These are phyloP conservation scores for Clarias pachynema DNA, from an alignment of 2,797 vertebrate species.

Conservation along the genomic window DNA sequence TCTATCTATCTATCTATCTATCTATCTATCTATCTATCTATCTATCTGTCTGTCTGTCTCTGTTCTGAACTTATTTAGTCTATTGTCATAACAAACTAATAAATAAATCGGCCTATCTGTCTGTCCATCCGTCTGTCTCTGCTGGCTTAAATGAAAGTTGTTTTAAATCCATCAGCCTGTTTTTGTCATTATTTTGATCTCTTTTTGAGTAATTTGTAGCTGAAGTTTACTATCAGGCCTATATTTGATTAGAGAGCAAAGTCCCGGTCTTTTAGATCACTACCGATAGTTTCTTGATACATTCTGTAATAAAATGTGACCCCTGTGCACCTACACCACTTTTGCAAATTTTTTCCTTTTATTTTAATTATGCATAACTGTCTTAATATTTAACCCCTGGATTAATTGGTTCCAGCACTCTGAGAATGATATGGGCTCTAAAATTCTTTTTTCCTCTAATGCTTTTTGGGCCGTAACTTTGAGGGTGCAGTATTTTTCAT, in stretches of 20 bases:
- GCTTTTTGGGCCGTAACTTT: neutral
- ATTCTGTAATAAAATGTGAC: neutral
- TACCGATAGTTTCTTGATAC: neutral
- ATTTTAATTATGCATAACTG: neutral
- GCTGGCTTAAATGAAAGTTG: neutral
- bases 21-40: neutral
- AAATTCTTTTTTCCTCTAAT: neutral
- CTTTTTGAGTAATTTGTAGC: neutral
- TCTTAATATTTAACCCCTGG: slow-evolving; percentile 6
- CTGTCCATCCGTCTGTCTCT: neutral
- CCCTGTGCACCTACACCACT: neutral
- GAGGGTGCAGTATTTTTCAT: neutral
- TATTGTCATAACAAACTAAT: too few relatives aligned
- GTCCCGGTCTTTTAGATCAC: neutral
- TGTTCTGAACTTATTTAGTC: too few relatives aligned
- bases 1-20: neutral
- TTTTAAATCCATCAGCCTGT: neutral
- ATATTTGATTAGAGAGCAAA: neutral
- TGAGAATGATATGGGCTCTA: neutral
- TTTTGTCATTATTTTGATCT: neutral
- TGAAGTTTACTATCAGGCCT: neutral
- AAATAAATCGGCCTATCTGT: neutral
- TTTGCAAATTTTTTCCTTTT: too few relatives aligned
- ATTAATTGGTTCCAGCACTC: neutral
- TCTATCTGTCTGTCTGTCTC: neutral